Evolutionary conservation across 1,140 invertebrate genomes (phyloP), one percentile per base, ranked within the genome.

Genomic region (Lepidurus apus): DNA sequence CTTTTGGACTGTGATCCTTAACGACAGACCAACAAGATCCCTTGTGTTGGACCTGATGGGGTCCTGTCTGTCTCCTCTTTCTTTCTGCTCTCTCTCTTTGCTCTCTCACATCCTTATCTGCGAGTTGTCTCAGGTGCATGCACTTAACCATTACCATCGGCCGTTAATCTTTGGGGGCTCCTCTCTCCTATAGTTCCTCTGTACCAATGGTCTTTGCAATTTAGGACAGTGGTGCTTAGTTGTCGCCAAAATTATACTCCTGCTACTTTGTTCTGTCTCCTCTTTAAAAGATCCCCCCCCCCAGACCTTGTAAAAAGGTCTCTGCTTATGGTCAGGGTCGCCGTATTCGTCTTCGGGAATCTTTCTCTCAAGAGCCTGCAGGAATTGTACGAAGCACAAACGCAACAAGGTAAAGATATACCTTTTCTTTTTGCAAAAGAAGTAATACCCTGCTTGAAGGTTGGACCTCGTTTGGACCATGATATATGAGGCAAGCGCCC

Each of bases 401-500:
- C 53, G 53, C 53, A 65, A 21, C 34, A 34, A 34, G 34, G 34
- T 34, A 34, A 21, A 65, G 53, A 7, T 65, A 65, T 21, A 13
- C 53, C 21, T 65, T 21, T 65, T 21, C 53, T 65, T 65, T 65
- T 65, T 65, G 17, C n/a, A 21, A 65, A 65, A 11, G 53, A 65
- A 65, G 53, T 7, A 21, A n/a, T n/a, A 13, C 53, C 53, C 53
- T 17, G 53, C 53, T 65, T 21, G 53, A 65, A 65, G 53, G 13
- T 65, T 65, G 9, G 53, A 65, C 53, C 53, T 65, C 53, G 53
- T 65, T 65, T 65, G 53, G 53, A 17, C 53, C 53, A 65, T 65
- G 53, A 65, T 65, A 65, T 65, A 65, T 65, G 53, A 65, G 53
- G 53, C 53, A 65, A 65, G 53, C 21, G 53, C 53, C 53, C 53